Conservation (phyloP, 1,140 invertebrate species). For the Drosophila tsacasi region DNA sequence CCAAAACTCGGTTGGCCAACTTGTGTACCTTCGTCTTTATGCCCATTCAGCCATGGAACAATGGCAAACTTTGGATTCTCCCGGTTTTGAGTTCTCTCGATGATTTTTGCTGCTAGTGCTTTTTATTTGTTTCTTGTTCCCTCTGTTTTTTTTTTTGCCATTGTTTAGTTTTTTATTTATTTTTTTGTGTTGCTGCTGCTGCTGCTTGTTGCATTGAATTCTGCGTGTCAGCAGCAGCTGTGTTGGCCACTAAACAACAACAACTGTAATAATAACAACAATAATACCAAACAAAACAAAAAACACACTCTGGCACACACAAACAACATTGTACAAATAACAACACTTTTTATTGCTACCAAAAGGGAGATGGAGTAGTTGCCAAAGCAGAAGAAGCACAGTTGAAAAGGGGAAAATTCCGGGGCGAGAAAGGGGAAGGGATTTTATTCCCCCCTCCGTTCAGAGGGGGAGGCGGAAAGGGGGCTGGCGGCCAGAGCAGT, state of each 20-base stretch:
- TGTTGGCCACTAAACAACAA: constrained; percentile 67
- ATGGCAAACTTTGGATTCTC: constrained; percentile 46
- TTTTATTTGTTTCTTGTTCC: constrained; percentile 32
- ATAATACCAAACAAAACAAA: constrained; percentile 69
- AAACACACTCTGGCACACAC: constrained; percentile 40
- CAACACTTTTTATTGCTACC: constrained; percentile 77
- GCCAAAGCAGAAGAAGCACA: constrained; percentile 35
- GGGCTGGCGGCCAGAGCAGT: constrained; percentile 5
- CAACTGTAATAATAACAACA: constrained; percentile 76
- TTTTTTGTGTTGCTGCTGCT: constrained; percentile 22
- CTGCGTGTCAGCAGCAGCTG: constrained; percentile 79
- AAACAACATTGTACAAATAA: constrained; percentile 73
- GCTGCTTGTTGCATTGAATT: constrained; percentile 68
- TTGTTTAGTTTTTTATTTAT: constrained; percentile 46
- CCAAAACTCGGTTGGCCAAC: constrained; percentile 3
- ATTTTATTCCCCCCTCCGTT: background rate
- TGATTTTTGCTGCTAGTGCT: constrained; percentile 43
- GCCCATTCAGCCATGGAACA: constrained; percentile 56
- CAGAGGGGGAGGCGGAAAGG: background rate
- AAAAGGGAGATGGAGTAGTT: constrained; percentile 47
- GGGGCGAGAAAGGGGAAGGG: background rate
- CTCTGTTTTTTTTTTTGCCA: constrained; percentile 43
- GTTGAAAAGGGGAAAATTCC: constrained; percentile 2
- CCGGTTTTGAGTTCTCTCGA: constrained; percentile 43
- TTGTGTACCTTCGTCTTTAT: constrained; percentile 15